Base-by-base conservation (phyloP, 2,113 vertebrate genomes). In the Pyrgilauda ruficollis region DNA sequence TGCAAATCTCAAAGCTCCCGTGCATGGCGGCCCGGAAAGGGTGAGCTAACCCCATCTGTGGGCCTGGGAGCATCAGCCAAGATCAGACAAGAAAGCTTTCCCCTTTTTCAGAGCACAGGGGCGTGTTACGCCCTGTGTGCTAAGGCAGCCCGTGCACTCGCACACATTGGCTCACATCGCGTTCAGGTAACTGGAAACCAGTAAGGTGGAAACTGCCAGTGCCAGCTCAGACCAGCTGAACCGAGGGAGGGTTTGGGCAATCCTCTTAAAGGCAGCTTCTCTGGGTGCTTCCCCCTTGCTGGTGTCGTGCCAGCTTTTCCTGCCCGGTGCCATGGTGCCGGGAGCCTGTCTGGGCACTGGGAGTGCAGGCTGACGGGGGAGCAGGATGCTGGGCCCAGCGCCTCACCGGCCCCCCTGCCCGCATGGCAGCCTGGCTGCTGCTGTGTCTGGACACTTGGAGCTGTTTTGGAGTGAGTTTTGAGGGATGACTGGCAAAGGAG, bases 241-340 rank as follows among this genome's bases (percentile, higher is more conserved):
- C 15, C 3, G 18, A 58, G 68, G 50, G 50, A 61, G 41, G 20
- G 33, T 59, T 83, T 46, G 41, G 19, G 30, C 58, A 76, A 37
- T 81, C 63, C 23, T 88, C 52, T 35, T 53, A 17, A 41, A 68
- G 69, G 31, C 69, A 55, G 53, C 82, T 79, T 58, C 86, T 47
- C 83, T 41, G 79, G 22, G 30, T 83, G 49, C 46, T 85, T 47
- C 83, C 67, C n/a, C 19, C 21, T 11, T 47, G 47, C 31, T 11
- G 2, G 9, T 20, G 55, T 15, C 2, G 1, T 46, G 30, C 55
- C 81, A 46, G 74, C 44, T 70, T 66, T 58, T 63, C 58, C 35
- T 58, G n/a, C 21, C 2, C 0, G 0, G 11, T 64, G 39, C 23
- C 64, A 22, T 76, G 0, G 0, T 67, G n/a, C 67, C n/a, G 52